Evolutionary conservation across 2,113 vertebrate genomes (phyloP), one percentile per base, ranked within the genome.

Genomic region (Campylorhamphus procurvoides): DNA sequence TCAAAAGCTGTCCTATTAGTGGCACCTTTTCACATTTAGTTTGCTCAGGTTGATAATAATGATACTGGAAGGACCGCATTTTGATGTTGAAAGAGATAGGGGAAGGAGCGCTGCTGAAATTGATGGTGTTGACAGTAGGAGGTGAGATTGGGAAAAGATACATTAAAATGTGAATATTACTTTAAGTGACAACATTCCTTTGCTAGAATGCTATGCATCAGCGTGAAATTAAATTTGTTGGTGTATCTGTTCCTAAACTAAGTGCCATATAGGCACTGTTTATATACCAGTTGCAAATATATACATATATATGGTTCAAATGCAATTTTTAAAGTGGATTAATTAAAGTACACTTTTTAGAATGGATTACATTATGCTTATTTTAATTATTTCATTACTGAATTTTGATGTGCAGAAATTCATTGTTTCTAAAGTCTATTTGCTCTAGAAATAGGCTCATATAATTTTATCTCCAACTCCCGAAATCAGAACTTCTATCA

Each of bases 1-100:
- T 98, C 97, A 97, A 97, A 97, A 95, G 75, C 97, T 94, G 97
- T 97, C 97, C 98, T 98, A 97, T 98, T 98, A 98, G 97, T 88
- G 80, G 87, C 93, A 85, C 95, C 97, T 97, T 98, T 98, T 98
- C 98, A 97, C 95, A 66, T 47, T 91, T 96, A 94, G 97, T 97
- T 96, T 97, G 97, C 97, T 97, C 93, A 39, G 94, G 97, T 96
- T 96, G 97, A 97, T 97, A 95, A 97, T 97, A 91, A 92, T 95
- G 97, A 97, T 93, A 93, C 85, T 97, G 96, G 97, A 98, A 97
- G 94, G 97, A 96, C 94, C 73, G 47, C 93, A 79, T 96, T 97
- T 97, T 75, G 97, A 98, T 98, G 96, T 80, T 94, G 95, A 92
- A 94, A 95, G 96, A 96, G 97, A 98, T 95, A 97, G 97, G 78